Base-by-base conservation (phyloP, 2,797 vertebrate species). In the Oreochromis mossambicus region DNA sequence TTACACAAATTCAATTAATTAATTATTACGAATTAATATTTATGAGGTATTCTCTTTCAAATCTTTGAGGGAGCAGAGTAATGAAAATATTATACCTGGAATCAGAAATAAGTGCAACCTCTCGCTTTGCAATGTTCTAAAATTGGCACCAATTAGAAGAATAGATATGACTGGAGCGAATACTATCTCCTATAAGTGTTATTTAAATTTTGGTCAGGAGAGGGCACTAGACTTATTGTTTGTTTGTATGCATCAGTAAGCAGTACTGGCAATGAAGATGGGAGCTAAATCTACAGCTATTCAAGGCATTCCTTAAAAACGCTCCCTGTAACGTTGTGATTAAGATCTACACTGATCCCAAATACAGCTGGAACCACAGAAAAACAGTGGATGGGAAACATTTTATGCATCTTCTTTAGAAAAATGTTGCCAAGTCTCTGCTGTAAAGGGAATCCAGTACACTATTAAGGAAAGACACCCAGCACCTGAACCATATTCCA, bases 141-240 rank as follows among this genome's bases (percentile, higher is more conserved):
- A 29, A 56, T 0, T n/a, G 2, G 34, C 21, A 56, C 7, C 32
- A 82, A 48, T 36, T 4, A 55, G 5, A 58, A 6, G 34, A 9
- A 2, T 61, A 11, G 7, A 48, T 29, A 21, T 46, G 10, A 19
- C 34, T 17, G n/a, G 15, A 2, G 5, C 41, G 9, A 41, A 46
- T 6, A n/a, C 10, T 7, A 7, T 79, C 12, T 68, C 21, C 5
- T 81, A 19, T 41, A 56, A 26, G 52, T 21, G 8, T 21, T 54
- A 15, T 85, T 82, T 32, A 54, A 26, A 80, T 8, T 81, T 89
- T 90, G 58, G 43, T 79, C 92, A 94, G 85, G 78, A 93, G 89
- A 78, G 83, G 87, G 87, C 87, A 84, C 76, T 83, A 83, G 41
- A 90, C 52, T 52, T 78, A 14, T 7, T 81, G 54, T 79, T 29